Percentiles rank a stretch among this genome's conserved stretches.
Conservation (phyloP, 2,797 vertebrate genomes). For the Pyrocephalus nanus region DNA sequence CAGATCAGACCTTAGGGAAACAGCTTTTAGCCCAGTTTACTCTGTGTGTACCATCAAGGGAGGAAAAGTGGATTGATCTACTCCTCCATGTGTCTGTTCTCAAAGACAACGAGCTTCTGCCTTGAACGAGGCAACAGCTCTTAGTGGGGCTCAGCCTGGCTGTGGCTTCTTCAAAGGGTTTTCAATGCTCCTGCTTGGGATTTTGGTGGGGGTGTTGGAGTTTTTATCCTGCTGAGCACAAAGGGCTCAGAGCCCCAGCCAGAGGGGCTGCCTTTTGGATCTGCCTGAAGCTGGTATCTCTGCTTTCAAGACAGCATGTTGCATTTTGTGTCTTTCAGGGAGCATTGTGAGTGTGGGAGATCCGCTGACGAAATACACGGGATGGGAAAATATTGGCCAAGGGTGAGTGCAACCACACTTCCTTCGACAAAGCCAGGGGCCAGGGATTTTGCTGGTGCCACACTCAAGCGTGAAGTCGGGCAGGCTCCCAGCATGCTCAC, state of each 20-base stretch:
- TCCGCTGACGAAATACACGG: conserved; percentile 96
- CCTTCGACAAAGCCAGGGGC: neutral
- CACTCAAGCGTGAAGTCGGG: neutral
- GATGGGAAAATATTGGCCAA: conserved; percentile 92
- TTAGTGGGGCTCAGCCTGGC: too few species aligned
- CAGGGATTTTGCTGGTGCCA: neutral
- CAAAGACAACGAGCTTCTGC: too few species aligned
- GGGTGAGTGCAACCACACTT: conserved; percentile 79
- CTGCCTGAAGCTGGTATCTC: neutral
- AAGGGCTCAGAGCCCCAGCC: neutral
- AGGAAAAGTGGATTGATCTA: too few species aligned
- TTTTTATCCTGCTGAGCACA: neutral
- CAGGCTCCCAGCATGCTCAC: neutral
- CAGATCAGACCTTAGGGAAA: too few species aligned
- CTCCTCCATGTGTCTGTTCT: too few species aligned
- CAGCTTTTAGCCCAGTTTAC: too few species aligned
- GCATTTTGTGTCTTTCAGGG: conserved; percentile 76
- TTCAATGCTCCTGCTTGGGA: too few species aligned
- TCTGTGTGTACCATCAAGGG: too few species aligned
- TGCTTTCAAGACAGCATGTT: neutral
- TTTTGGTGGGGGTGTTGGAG: too few species aligned
- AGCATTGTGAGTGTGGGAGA: conserved; percentile 95
- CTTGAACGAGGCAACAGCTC: too few species aligned
- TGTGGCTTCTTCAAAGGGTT: too few species aligned
- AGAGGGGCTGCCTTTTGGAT: neutral